Evolutionary conservation across 1,140 invertebrate species (phyloP), one percentile per base, ranked within the genome.

Genomic region (Drosophila sp.): DNA sequence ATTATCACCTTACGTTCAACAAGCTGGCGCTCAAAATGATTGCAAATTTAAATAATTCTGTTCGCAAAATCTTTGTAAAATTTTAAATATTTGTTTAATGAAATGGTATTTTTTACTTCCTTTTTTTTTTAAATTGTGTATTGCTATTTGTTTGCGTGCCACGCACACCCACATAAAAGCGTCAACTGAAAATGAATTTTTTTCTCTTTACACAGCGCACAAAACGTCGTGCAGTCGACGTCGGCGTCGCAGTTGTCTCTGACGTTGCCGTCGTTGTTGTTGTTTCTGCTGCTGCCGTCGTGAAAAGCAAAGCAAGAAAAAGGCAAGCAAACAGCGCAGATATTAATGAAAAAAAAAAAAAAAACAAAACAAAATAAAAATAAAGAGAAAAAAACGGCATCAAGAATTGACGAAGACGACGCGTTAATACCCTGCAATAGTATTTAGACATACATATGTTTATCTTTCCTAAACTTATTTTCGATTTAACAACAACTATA

Each of bases 111-210:
- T 64, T 38, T 57, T 56, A 51, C 18, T 62, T 51, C n/a, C 53
- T 45, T 59, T 80, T 66, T 67, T 48, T 64, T 43, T 27, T 56
- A 38, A 66, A 59, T 67, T 59, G 29, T 59, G 45, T 67, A 67
- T 67, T 13, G 46, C 21, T 14, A 8, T 58, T 41, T 56, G 70
- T 59, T 53, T 75, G 59, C 75, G 72, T 76, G 70, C 71, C 72
- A 78, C 72, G 67, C 73, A 76, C 75, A 86, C 82, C 83, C 79
- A 87, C 82, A 86, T 78, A 82, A 82, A 82, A 87, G 82, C 83
- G 78, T 75, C 82, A 86, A 86, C 78, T 80, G 82, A 86, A 86
- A 86, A 86, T 90, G 76, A 76, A 82, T 80, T 82, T 90, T 70
- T 82, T 87, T 83, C 79, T 51, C 75, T 72, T 80, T 64, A 75